These are phyloP conservation scores for Temnothorax unifasciatus DNA, from an alignment of 2,888 invertebrate genomes.

Conservation along the genomic window DNA sequence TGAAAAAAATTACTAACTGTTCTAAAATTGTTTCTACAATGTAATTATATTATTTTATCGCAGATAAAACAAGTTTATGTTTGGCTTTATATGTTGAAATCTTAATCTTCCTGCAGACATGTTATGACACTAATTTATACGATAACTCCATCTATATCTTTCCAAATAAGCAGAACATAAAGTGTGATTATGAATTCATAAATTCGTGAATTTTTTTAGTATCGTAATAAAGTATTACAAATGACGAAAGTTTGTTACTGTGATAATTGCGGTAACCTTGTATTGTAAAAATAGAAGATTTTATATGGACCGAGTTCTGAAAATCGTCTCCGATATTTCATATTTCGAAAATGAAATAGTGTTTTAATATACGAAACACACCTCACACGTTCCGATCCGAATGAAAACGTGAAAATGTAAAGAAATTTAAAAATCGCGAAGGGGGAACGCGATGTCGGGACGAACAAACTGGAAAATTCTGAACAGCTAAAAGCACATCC, in stretches of 20 bases:
- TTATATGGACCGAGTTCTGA: background rate
- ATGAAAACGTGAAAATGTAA: slow-evolving; percentile 20
- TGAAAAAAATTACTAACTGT: background rate
- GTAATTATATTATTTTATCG: background rate
- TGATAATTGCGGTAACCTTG: background rate
- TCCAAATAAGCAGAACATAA: background rate
- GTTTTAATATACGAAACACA: background rate
- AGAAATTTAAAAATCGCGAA: background rate
- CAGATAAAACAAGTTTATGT: background rate
- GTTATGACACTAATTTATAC: slow-evolving; percentile 11
- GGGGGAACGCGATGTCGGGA: background rate
- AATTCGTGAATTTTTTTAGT: background rate
- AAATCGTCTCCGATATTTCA: background rate
- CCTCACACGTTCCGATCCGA: background rate
- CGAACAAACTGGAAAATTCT: background rate
- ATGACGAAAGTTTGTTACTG: background rate
- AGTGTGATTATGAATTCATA: background rate
- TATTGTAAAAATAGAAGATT: background rate
- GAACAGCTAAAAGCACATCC: background rate
- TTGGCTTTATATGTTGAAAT: background rate
- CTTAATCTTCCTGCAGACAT: background rate
- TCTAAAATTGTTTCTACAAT: background rate
- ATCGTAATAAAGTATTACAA: background rate
- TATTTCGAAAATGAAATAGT: background rate
- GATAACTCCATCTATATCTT: slow-evolving; percentile 12